Evolutionary conservation across 1,140 invertebrate genomes (phyloP), one percentile per base, ranked within the genome.

Genomic region (Macrotrachela quadricornifera): DNA sequence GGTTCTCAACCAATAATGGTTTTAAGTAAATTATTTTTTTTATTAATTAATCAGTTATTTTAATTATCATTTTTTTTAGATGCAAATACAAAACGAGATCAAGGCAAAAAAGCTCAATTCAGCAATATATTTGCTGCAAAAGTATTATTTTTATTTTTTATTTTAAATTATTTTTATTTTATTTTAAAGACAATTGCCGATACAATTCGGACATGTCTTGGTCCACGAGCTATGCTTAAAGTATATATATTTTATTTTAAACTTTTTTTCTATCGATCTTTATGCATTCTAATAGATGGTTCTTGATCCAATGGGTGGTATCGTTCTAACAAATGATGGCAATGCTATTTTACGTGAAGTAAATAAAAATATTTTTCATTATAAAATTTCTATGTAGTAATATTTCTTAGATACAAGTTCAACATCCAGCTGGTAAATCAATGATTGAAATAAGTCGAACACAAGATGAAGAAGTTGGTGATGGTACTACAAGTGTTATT

Each of bases 371-470:
- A n/a, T n/a, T n/a, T n/a, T n/a, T n/a, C n/a, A n/a, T n/a, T n/a
- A n/a, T n/a, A n/a, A n/a, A n/a, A n/a, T n/a, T n/a, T n/a, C n/a
- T n/a, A n/a, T n/a, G n/a, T n/a, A n/a, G n/a, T n/a, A n/a, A 30
- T 30, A 30, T 30, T 30, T 30, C 8, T 30, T 30, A 30, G 67
- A 69, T 97, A 60, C 92, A 84, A n/a, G 92, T 97, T 1, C 87
- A 97, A 70, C 91, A 99, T 75, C 92, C 94, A 49, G 91, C 92
- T 41, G 94, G 86, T 38, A 97, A 99, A 71, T 84, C 84, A 17
- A 91, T 99, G 81, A 97, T 99, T 69, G 92, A 99, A 77, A 94
- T 97, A 60, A 90, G 91, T 10, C 77, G 92, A 58, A 96, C 92
- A 57, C 92, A 97, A 69, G 92, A 99, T 75, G 94, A 99, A 75